Percentiles rank a stretch among this genome's conserved stretches.
Evolutionary conservation across 2,797 vertebrate genomes (phyloP).

Genomic region (Heliangelus exortis): DNA sequence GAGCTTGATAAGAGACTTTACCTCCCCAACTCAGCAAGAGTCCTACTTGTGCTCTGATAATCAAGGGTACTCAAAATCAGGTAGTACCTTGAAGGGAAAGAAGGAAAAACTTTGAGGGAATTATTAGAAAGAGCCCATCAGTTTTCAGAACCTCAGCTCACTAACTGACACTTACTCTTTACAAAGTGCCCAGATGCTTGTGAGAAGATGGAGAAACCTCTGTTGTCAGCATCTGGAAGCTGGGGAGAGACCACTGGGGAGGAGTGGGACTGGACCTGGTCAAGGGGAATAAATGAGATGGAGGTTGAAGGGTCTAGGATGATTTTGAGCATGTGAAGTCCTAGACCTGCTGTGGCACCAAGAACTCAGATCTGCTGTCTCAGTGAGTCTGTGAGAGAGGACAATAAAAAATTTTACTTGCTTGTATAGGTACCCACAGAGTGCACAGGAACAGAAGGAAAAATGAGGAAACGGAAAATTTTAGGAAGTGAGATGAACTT

Average conservation of each 20-base stretch:
- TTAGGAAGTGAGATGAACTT: neutral
- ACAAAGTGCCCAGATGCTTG: neutral
- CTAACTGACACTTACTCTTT: neutral
- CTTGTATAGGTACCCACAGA: neutral
- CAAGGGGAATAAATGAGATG: neutral
- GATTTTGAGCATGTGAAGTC: neutral
- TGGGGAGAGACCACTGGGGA: neutral
- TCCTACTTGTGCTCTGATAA: neutral
- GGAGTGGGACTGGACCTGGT: neutral
- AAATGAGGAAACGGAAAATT: neutral
- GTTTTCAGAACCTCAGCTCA: neutral
- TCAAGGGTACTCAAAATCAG: neutral
- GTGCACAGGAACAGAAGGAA: neutral
- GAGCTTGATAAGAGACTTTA: neutral
- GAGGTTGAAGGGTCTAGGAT: neutral
- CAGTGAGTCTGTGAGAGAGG: neutral
- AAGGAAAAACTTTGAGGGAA: neutral
- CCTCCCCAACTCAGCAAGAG: neutral
- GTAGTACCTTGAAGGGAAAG: neutral
- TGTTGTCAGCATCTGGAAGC: neutral
- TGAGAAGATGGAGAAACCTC: neutral
- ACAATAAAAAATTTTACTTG: neutral
- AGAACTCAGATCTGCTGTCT: neutral
- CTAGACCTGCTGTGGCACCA: neutral
- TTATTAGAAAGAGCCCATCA: neutral